Conservation (phyloP, 1,140 invertebrate species). For the Oppia nitens region DNA sequence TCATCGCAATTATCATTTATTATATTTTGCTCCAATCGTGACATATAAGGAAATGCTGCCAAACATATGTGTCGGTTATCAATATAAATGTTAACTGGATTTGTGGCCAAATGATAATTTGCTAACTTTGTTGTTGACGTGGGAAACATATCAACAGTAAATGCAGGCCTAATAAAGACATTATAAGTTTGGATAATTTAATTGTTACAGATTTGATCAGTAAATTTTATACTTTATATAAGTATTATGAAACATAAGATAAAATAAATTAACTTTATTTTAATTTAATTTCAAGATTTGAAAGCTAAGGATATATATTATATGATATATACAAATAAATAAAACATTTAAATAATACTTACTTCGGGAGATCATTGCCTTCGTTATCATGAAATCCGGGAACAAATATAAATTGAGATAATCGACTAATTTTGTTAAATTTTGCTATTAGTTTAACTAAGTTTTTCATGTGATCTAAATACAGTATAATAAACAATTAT, state of each 20-base stretch:
- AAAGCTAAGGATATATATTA: too few species aligned
- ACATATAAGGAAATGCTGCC: neutral
- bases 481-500: too few species aligned
- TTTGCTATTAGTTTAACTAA: constrained; percentile 1
- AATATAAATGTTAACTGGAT: constrained; percentile 10
- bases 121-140: neutral
- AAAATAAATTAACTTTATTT: too few species aligned
- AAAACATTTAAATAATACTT: neutral
- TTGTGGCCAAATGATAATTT: constrained; percentile 7
- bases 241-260: too few species aligned
- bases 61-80: constrained; percentile 9
- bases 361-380: neutral
- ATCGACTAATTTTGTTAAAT: neutral
- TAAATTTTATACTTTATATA: too few species aligned
- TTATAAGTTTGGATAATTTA: neutral
- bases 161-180: neutral
- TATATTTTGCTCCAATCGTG: neutral
- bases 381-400: constrained; percentile 9
- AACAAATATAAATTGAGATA: constrained; percentile 12
- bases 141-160: constrained; percentile 6
- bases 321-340: neutral
- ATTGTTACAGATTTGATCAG: too few species aligned
- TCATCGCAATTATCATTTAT: neutral
- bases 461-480: constrained; percentile 13
- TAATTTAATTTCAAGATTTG: too few species aligned